A percentile compares a stretch with the other conserved stretches of the same genome.
These are phyloP conservation scores for Dascyllus trimaculatus DNA, from an alignment of 2,113 vertebrate genomes.

Conservation along the genomic window DNA sequence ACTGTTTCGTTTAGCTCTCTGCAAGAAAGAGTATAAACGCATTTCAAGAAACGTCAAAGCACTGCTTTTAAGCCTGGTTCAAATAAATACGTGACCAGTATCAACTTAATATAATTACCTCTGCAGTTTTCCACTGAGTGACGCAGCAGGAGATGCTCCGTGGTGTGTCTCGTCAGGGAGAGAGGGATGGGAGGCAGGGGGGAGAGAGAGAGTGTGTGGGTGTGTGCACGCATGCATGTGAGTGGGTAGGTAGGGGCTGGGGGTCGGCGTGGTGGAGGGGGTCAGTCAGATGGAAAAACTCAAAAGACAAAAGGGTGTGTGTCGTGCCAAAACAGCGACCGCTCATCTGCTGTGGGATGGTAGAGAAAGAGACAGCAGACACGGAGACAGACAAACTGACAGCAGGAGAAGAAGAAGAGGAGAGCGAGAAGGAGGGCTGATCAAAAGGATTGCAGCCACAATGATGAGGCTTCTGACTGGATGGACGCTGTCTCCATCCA, in stretches of 20 bases:
- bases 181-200: conserved; percentile 33
- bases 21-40: not conserved
- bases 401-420: conserved; percentile 4
- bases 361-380: conserved; percentile 44
- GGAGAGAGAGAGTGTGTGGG: conserved; percentile 28
- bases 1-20: not conserved
- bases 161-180: conserved; percentile 14
- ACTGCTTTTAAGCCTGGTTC: conserved; percentile 3
- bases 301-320: conserved; percentile 69
- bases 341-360: conserved; percentile 50
- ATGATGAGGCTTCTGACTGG: conserved; percentile 72
- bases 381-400: conserved; percentile 52
- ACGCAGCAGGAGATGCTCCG: conserved; percentile 39
- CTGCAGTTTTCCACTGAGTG: conserved; percentile 42
- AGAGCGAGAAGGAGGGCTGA: conserved; percentile 56
- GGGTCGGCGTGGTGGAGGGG: not conserved
- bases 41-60: not conserved
- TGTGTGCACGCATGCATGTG: conserved; percentile 23
- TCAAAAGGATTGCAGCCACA: conserved; percentile 77
- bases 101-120: conserved; percentile 35
- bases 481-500: conserved; percentile 71
- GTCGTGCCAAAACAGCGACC: conserved; percentile 56
- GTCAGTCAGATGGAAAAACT: conserved; percentile 59
- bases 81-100: conserved; percentile 13
- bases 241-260: conserved; percentile 18